Evolutionary conservation across 2,797 vertebrate species (phyloP).

Genomic region (Galago senegalensis): DNA sequence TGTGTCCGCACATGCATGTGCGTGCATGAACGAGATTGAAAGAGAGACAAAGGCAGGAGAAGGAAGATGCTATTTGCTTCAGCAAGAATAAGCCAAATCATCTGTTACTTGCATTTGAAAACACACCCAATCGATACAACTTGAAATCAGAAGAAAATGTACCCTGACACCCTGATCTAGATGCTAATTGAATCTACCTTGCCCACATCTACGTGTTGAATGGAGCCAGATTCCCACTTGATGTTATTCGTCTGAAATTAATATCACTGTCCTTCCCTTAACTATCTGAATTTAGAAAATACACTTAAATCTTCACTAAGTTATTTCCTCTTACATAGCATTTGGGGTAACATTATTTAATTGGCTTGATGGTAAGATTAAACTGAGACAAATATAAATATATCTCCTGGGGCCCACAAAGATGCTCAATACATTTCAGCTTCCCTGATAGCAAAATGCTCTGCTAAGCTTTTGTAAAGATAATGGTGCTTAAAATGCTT

Average conservation of each 20-base stretch:
- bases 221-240: neutral
- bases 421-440: constrained; percentile 31
- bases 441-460: neutral
- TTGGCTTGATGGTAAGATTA: constrained; percentile 38
- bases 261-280: neutral
- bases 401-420: constrained; percentile 15
- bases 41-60: neutral
- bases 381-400: constrained; percentile 54
- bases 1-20: neutral
- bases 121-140: neutral
- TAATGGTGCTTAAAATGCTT: constrained; percentile 23
- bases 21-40: neutral
- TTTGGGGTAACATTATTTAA: constrained; percentile 16
- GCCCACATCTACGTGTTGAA: neutral
- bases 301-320: neutral
- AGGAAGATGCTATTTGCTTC: neutral
- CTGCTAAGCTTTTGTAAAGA: constrained; percentile 32
- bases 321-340: neutral
- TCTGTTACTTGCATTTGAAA: constrained; percentile 22
- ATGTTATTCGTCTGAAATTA: neutral
- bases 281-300: constrained; percentile 41
- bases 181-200: neutral
- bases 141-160: constrained; percentile 6
- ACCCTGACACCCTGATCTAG: neutral
- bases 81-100: neutral